A percentile compares a stretch with the other conserved stretches of the same genome.
These are phyloP conservation scores for Eulemur rufifrons DNA, from an alignment of 2,113 vertebrate genomes.

Conservation along the genomic window DNA sequence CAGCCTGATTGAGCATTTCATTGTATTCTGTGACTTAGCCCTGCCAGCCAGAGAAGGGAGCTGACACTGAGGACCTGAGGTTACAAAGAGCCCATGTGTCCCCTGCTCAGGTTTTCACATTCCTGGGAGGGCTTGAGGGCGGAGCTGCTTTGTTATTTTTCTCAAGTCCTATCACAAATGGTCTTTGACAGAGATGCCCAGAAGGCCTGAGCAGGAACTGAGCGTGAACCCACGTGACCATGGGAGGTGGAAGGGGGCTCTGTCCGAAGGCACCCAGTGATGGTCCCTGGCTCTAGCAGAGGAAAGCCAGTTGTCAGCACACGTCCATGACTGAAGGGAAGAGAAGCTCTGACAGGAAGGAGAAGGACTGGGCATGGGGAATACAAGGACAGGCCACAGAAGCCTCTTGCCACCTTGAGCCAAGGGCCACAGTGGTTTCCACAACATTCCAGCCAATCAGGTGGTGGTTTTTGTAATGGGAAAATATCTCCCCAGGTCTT, in stretches of 20 bases:
- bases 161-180: conserved; percentile 60
- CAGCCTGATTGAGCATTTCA: conserved; percentile 75
- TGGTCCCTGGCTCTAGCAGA: neutral
- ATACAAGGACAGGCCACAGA: neutral
- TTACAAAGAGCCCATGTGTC: conserved; percentile 80
- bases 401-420: neutral
- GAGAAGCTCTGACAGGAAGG: neutral
- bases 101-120: conserved; percentile 32
- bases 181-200: conserved; percentile 40
- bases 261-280: neutral
- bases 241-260: neutral
- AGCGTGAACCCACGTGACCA: too few relatives aligned
- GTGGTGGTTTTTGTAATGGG: neutral
- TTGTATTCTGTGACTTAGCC: conserved; percentile 78
- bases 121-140: neutral
- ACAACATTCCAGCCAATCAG: neutral
- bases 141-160: conserved; percentile 67
- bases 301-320: neutral
- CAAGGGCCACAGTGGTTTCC: neutral
- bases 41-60: conserved; percentile 52
- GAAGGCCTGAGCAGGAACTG: conserved; percentile 14
- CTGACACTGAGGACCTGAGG: conserved; percentile 54
- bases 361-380: neutral
- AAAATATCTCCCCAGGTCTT: neutral
- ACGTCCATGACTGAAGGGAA: neutral